These are phyloP conservation scores for Gymnocephalus cernua DNA, from an alignment of 2,113 vertebrate species.

Conservation along the genomic window DNA sequence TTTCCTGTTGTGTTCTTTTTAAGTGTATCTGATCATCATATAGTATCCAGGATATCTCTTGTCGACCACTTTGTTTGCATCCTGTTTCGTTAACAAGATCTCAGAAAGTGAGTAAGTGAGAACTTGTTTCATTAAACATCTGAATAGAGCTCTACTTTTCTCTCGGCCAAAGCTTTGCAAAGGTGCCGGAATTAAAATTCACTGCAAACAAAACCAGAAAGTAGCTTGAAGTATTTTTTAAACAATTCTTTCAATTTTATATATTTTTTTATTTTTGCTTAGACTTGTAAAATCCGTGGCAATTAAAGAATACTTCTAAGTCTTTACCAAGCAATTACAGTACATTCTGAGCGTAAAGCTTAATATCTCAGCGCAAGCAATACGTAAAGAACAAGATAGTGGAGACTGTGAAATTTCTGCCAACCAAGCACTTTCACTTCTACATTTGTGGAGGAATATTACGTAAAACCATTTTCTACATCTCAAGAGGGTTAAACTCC, in stretches of 20 bases:
- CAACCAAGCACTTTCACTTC: conserved; percentile 67
- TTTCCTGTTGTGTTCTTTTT: conserved; percentile 21
- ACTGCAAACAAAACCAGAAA: not conserved
- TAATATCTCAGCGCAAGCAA: not conserved
- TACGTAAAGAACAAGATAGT: not conserved
- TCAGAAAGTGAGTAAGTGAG: not conserved
- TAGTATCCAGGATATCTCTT: not conserved
- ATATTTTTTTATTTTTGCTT: not conserved
- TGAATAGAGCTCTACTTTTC: not conserved
- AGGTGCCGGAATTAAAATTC: not conserved
- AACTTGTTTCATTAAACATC: not conserved
- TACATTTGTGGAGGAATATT: not conserved
- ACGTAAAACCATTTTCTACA: conserved; percentile 1
- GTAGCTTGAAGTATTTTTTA: not conserved
- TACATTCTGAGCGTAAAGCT: not conserved
- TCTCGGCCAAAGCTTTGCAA: not conserved
- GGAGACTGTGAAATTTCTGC: conserved; percentile 27
- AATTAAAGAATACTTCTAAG: not conserved
- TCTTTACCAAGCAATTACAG: not conserved
- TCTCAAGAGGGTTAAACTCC: not conserved
- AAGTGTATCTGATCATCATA: fast-evolving
- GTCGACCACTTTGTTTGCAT: not conserved
- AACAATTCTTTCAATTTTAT: too few species aligned
- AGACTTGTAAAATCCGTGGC: not conserved
- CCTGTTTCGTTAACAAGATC: not conserved